phyloP scores from a whole-genome alignment of 2,888 invertebrate genomes.

The Drepanosiphum platanoidis region DNA sequence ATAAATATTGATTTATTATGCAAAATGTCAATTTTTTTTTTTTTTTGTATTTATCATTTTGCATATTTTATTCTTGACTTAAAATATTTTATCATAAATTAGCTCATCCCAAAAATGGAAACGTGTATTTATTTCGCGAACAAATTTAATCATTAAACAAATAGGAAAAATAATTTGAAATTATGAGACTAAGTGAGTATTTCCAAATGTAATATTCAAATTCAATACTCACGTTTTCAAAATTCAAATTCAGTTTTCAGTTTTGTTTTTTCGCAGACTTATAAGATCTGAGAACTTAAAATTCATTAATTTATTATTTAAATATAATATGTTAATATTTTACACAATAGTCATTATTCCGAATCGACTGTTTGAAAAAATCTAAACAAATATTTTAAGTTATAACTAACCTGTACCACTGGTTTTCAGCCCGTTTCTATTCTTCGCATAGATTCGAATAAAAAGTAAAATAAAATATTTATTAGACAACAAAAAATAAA shows the following conservation, averaged over 20 bases:
- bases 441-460: no score
- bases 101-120: not conserved
- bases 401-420: no score
- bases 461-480: no score
- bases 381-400: not conserved
- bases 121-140: not conserved
- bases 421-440: no score
- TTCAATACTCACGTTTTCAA: not conserved
- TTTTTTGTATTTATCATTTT: not conserved
- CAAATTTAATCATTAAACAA: not conserved
- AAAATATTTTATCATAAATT: not conserved
- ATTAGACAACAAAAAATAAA: no score
- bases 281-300: not conserved
- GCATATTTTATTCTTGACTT: not conserved
- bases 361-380: not conserved
- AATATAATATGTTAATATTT: not conserved
- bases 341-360: not conserved
- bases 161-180: not conserved
- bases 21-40: no score
- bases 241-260: not conserved
- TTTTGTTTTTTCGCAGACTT: not conserved
- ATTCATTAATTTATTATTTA: slow-evolving; percentile 2
- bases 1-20: not conserved
- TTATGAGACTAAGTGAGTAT: not conserved
- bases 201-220: not conserved